phyloP scores from a whole-genome alignment of 2,797 vertebrate species.

The Aselliscus stoliczkanus region DNA sequence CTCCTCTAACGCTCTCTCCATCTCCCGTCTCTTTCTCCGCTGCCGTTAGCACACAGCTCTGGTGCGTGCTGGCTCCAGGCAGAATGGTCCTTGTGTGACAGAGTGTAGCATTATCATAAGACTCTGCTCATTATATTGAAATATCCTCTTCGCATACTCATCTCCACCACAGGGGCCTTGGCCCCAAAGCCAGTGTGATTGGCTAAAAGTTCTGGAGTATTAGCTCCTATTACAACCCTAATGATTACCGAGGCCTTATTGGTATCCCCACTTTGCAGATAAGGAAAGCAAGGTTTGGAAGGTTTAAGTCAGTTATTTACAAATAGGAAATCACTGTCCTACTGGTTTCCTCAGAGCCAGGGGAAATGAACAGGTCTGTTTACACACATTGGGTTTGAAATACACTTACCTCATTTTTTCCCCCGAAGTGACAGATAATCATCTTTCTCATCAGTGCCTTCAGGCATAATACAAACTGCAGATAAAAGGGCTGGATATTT shows the following conservation, averaged over 20 bases:
- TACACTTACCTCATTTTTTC: background rate
- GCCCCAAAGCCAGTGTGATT: background rate
- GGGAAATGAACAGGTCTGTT: background rate
- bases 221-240: background rate
- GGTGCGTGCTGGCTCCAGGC: background rate
- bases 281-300: background rate
- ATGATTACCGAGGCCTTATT: background rate
- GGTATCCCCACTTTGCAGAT: background rate
- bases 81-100: background rate
- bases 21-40: background rate
- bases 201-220: background rate
- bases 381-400: background rate
- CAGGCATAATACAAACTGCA: background rate
- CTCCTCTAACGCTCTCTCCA: background rate
- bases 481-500: background rate
- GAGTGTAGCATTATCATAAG: background rate
- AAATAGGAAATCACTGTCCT: background rate
- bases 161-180: background rate
- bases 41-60: background rate
- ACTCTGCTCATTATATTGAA: background rate
- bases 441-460: background rate
- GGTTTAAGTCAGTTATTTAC: background rate
- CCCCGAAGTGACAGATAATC: background rate
- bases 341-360: background rate
- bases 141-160: background rate